Evolutionary conservation across 2,113 vertebrate species (phyloP).

Genomic region (Antechinus flavipes): DNA sequence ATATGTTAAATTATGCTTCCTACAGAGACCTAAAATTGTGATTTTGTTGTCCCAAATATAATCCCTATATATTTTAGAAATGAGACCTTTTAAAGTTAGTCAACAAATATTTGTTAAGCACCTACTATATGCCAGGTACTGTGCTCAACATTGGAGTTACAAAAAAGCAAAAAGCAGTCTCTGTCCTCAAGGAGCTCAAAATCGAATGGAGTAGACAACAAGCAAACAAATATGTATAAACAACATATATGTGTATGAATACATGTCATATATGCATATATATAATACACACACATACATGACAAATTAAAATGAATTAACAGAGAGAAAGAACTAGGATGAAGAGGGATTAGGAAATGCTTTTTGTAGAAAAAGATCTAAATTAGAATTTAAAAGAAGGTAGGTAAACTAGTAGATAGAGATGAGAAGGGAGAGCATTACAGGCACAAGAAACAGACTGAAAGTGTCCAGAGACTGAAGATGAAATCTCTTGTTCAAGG

Average conservation of each 20-base stretch:
- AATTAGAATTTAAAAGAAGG: not conserved
- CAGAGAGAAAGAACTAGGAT: not conserved
- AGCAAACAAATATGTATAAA: not conserved
- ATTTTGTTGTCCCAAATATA: not conserved
- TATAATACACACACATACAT: not conserved
- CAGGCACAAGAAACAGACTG: not conserved
- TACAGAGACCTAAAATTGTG: not conserved
- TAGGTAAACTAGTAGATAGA: not conserved
- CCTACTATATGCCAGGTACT: not conserved
- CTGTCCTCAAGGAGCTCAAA: not conserved
- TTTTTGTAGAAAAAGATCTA: not conserved
- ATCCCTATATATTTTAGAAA: not conserved
- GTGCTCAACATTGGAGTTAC: not conserved
- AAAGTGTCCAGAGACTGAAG: not conserved
- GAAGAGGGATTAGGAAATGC: not conserved
- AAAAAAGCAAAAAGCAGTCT: not conserved
- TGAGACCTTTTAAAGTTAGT: not conserved
- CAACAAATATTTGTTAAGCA: not conserved
- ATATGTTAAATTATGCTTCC: not conserved
- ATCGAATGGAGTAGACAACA: not conserved
- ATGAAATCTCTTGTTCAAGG: not conserved
- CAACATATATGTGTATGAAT: not conserved
- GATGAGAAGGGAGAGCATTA: not conserved
- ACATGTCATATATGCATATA: too few relatives aligned
- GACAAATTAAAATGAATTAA: not conserved